These are phyloP conservation scores for Trichogramma dendrolimi DNA, from an alignment of 2,888 invertebrate species.

Conservation along the genomic window DNA sequence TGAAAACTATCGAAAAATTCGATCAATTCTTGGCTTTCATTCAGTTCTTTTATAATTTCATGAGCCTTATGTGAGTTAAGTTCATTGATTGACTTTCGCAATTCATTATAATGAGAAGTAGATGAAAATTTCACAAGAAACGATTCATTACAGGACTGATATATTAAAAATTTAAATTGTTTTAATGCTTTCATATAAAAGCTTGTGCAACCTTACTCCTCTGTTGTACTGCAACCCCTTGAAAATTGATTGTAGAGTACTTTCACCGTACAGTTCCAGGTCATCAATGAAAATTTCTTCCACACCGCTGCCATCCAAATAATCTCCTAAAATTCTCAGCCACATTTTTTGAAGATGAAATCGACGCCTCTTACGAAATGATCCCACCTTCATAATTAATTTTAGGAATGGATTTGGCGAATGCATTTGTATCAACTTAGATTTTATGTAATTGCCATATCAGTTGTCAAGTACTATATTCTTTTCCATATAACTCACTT, in stretches of 20 bases:
- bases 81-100: slow-evolving; percentile 16
- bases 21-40: slow-evolving; percentile 1
- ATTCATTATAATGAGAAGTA: slow-evolving; percentile 9
- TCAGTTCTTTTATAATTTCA: slow-evolving; percentile 2
- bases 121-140: slow-evolving; percentile 13
- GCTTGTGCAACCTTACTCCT: slow-evolving; percentile 32
- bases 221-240: slow-evolving; percentile 31
- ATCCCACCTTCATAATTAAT: slow-evolving; percentile 31
- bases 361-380: too few relatives aligned
- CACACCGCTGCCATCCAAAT: slow-evolving; percentile 32
- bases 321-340: slow-evolving; percentile 34
- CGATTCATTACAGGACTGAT: slow-evolving; percentile 21
- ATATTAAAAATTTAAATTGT: slow-evolving; percentile 28
- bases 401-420: slow-evolving; percentile 30
- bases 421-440: slow-evolving; percentile 32
- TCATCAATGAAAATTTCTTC: slow-evolving; percentile 33
- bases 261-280: slow-evolving; percentile 32
- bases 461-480: slow-evolving; percentile 30
- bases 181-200: slow-evolving; percentile 30
- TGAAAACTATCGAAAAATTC: slow-evolving; percentile 16
- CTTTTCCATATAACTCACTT: slow-evolving; percentile 27
- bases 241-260: slow-evolving; percentile 31
- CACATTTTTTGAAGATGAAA: slow-evolving; percentile 36
- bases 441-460: slow-evolving; percentile 32
- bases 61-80: slow-evolving; percentile 9